phyloP scores from a whole-genome alignment of 2,113 vertebrate species.

The Azemiops feae region DNA sequence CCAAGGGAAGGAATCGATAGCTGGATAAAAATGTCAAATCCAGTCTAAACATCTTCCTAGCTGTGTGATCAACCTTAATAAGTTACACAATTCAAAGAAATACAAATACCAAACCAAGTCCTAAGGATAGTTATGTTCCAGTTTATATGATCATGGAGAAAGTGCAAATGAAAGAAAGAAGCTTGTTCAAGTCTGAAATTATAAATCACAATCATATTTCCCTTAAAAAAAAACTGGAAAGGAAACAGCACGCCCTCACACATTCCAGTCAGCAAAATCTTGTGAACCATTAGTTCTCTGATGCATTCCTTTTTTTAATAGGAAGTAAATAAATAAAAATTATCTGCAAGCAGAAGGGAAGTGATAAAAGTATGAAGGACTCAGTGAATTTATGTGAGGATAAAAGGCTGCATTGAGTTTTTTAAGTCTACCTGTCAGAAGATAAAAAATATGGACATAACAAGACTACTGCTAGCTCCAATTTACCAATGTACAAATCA shows the following conservation, averaged over 20 bases:
- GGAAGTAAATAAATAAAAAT: slow-evolving; percentile 5
- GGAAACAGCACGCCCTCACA: slow-evolving; percentile 27
- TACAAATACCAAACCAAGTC: no score
- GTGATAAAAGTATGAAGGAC: not conserved
- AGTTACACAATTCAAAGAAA: not conserved
- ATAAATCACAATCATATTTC: slow-evolving; percentile 38
- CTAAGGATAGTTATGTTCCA: no score
- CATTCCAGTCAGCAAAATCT: slow-evolving; percentile 44
- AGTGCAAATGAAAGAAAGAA: slow-evolving; percentile 5
- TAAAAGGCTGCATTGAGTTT: not conserved
- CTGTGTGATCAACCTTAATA: not conserved
- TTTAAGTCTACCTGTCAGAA: fast-evolving
- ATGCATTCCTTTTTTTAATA: not conserved
- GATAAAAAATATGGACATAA: not conserved
- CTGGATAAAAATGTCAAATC: not conserved
- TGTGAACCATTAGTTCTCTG: slow-evolving; percentile 29
- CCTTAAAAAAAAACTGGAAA: not conserved
- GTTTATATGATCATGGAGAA: not conserved
- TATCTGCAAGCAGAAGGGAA: not conserved
- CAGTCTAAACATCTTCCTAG: not conserved
- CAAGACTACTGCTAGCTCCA: not conserved
- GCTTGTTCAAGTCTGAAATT: slow-evolving; percentile 43
- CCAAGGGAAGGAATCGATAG: not conserved
- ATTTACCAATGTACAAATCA: not conserved
- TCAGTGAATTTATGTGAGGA: not conserved